Percentiles rank a stretch among this genome's conserved stretches.
Evolutionary conservation across 2,797 vertebrate genomes (phyloP).

Genomic region (Cynopterus sphinx): DNA sequence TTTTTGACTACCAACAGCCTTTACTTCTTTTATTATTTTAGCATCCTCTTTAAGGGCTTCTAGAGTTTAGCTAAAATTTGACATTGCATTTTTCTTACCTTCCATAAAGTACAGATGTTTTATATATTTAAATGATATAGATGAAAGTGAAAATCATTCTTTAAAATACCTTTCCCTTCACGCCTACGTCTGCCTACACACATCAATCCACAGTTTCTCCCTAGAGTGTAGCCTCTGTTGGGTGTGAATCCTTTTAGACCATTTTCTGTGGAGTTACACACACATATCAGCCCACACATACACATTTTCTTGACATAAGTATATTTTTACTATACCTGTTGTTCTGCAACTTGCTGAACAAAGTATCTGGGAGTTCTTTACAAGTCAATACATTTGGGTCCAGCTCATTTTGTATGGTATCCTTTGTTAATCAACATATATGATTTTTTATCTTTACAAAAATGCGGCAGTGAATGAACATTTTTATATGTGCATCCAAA

Average conservation of each 20-base stretch:
- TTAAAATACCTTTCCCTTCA: neutral
- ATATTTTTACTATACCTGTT: neutral
- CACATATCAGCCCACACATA: neutral
- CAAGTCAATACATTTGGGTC: neutral
- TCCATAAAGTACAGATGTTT: constrained; percentile 5
- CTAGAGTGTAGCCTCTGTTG: neutral
- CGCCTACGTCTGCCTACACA: no score
- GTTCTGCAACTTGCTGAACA: neutral
- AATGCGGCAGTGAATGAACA: neutral
- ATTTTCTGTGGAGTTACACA: neutral
- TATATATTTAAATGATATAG: constrained; percentile 21
- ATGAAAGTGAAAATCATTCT: neutral
- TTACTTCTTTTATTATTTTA: constrained; percentile 16
- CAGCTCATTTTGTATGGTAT: neutral
- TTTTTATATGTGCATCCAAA: neutral
- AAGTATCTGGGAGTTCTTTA: neutral
- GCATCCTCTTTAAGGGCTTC: neutral
- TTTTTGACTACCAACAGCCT: neutral
- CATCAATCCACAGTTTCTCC: neutral
- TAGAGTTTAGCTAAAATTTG: constrained; percentile 40
- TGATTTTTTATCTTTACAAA: neutral
- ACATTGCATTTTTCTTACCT: constrained; percentile 5
- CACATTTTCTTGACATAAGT: neutral
- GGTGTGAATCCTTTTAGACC: neutral
- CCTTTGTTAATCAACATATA: neutral